These are phyloP conservation scores for Paraplagusia blochii DNA, from an alignment of 2,113 vertebrate species.

Conservation along the genomic window DNA sequence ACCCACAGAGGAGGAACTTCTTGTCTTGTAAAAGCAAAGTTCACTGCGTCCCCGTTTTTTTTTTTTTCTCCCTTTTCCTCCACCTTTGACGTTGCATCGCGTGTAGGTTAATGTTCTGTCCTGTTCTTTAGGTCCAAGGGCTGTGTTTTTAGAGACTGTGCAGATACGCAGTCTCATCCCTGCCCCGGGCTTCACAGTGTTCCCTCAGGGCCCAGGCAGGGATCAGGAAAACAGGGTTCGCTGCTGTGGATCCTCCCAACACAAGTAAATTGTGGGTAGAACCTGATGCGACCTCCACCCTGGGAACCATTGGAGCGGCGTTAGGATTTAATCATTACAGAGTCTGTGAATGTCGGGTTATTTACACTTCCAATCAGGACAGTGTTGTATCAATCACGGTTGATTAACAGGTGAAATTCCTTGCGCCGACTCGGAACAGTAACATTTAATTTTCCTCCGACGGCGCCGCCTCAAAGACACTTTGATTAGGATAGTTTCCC, in stretches of 20 bases:
- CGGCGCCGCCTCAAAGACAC: conserved; percentile 2
- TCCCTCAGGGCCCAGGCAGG: conserved; percentile 30
- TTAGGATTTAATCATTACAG: neutral
- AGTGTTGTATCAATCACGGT: neutral
- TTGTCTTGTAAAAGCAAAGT: neutral
- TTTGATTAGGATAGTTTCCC: conserved; percentile 16
- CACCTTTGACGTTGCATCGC: neutral
- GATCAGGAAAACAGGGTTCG: conserved; percentile 29
- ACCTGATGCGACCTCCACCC: neutral
- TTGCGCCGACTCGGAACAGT: conserved; percentile 1
- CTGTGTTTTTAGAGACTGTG: conserved; percentile 22
- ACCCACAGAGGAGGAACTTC: neutral
- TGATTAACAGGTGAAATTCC: conserved; percentile 14
- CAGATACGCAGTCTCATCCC: conserved; percentile 43
- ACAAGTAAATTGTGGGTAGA: conserved; percentile 21
- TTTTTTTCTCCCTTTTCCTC: neutral
- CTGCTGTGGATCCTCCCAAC: conserved; percentile 19
- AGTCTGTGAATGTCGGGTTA: conserved; percentile 1
- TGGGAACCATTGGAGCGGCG: conserved; percentile 1
- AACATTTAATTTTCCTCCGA: conserved; percentile 5
- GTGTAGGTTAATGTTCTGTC: neutral
- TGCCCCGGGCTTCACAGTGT: conserved; percentile 11
- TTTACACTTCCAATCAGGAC: conserved; percentile 9
- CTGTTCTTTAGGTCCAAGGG: neutral
- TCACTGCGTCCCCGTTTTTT: neutral